These are phyloP conservation scores for Hedya salicella DNA, from an alignment of 2,888 invertebrate genomes.

Conservation along the genomic window DNA sequence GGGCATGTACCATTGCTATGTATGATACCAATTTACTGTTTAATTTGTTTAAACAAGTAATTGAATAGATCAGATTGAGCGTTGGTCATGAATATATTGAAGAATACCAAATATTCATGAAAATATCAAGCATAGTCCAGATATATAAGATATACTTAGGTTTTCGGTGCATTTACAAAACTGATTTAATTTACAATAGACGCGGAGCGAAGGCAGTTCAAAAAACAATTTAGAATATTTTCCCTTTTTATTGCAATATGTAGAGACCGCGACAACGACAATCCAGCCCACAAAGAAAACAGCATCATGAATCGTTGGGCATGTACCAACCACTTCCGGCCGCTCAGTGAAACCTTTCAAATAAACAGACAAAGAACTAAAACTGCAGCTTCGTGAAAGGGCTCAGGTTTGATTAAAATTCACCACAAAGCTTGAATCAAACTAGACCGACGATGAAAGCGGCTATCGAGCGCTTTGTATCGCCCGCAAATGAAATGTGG, in stretches of 20 bases:
- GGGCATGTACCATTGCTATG: no score
- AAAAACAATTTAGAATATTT: background rate
- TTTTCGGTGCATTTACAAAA: no score
- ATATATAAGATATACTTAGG: no score
- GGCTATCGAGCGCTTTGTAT: background rate
- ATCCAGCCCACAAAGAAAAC: slow-evolving; percentile 31
- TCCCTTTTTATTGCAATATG: slow-evolving; percentile 24
- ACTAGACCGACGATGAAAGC: slow-evolving; percentile 19
- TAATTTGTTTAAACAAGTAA: no score
- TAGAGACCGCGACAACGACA: slow-evolving; percentile 28
- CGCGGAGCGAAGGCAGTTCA: background rate
- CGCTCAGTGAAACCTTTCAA: slow-evolving; percentile 40
- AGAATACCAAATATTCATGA: no score
- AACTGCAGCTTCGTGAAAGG: slow-evolving; percentile 27
- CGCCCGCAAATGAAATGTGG: slow-evolving; percentile 33
- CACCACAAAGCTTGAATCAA: slow-evolving; percentile 46
- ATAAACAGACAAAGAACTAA: slow-evolving; percentile 36
- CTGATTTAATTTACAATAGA: background rate
- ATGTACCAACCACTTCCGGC: slow-evolving; percentile 42
- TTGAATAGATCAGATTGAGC: no score
- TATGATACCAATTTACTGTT: no score
- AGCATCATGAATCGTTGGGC: slow-evolving; percentile 30
- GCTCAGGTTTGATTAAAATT: slow-evolving; percentile 52
- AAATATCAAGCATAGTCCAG: no score
- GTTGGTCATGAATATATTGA: no score